Evolutionary conservation across 2,797 vertebrate genomes (phyloP).

Genomic region (Lemur catta): DNA sequence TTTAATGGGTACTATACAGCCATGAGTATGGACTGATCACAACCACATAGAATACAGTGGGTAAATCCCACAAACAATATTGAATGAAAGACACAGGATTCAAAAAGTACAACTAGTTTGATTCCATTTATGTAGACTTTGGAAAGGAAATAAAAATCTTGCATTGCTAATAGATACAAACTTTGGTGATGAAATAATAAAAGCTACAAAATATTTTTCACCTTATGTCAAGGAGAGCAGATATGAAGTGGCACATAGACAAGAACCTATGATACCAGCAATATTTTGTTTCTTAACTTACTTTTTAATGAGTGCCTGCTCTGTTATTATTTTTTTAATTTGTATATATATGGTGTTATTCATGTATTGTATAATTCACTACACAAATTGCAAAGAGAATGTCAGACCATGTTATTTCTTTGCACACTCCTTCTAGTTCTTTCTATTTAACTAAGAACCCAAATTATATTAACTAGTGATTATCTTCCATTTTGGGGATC

Average conservation of each 20-base stretch:
- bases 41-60: neutral
- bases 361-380: neutral
- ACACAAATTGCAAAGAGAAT: neutral
- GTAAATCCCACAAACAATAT: neutral
- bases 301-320: neutral
- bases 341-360: neutral
- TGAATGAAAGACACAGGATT: neutral
- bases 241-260: neutral
- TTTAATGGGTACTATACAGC: neutral
- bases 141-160: neutral
- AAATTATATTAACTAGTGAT: neutral
- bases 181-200: neutral
- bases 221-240: neutral
- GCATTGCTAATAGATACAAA: neutral
- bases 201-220: neutral
- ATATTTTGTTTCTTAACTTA: neutral
- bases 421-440: neutral
- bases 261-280: neutral
- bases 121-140: neutral
- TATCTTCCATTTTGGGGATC: neutral
- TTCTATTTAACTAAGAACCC: neutral
- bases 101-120: neutral
- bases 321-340: neutral
- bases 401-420: neutral
- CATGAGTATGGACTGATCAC: neutral